Evolutionary conservation across 2,113 vertebrate genomes (phyloP).

Genomic region (Martes martes): DNA sequence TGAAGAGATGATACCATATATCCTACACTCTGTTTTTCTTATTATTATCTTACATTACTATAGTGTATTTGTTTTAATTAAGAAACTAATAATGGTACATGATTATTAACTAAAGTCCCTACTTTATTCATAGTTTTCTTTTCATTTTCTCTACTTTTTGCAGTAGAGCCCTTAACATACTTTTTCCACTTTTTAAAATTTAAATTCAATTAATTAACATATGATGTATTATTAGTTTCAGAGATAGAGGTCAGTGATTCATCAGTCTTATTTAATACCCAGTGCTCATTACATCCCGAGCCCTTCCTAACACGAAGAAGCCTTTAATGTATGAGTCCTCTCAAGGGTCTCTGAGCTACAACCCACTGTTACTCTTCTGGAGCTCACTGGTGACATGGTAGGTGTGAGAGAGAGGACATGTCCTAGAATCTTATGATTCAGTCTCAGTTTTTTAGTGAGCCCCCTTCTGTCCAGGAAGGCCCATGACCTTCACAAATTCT

Average conservation of each 20-base stretch:
- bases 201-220: no score
- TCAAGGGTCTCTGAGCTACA: background rate
- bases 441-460: background rate
- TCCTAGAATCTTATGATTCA: background rate
- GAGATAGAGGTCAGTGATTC: background rate
- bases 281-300: background rate
- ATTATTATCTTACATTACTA: background rate
- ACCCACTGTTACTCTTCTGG: background rate
- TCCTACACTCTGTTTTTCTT: background rate
- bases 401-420: background rate
- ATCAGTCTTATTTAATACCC: background rate
- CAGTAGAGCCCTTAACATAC: background rate
- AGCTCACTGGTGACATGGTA: background rate
- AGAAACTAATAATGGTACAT: background rate
- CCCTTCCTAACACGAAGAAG: background rate
- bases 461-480: background rate
- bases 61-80: background rate
- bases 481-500: background rate
- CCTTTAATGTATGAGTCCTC: background rate
- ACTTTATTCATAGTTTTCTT: background rate
- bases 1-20: background rate
- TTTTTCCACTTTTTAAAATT: no score
- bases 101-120: background rate
- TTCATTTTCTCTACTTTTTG: background rate
- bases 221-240: no score